A percentile compares a stretch with the other conserved stretches of the same genome.
phyloP scores from a whole-genome alignment of 1,140 invertebrate species.

The Drosophila bocki region DNA sequence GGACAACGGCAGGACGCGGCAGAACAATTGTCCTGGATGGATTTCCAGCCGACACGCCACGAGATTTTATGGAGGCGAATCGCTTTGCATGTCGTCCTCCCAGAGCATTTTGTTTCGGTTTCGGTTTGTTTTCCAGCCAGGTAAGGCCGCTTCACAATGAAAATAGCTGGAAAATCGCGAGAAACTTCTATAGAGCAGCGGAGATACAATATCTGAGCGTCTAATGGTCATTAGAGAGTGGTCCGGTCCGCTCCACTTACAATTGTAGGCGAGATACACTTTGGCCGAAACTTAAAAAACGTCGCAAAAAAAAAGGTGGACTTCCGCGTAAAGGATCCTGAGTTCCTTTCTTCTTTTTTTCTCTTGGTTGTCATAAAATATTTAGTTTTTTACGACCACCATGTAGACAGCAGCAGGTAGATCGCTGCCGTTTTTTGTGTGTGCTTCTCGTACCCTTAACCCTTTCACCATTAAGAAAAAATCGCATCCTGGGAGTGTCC shows the following conservation, averaged over 20 bases:
- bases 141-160: conserved; percentile 74
- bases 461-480: conserved; percentile 79
- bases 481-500: conserved; percentile 46
- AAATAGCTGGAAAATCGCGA: conserved; percentile 77
- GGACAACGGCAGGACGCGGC: conserved; percentile 60
- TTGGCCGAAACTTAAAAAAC: conserved; percentile 40
- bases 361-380: conserved; percentile 62
- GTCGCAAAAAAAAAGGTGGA: conserved; percentile 21
- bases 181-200: conserved; percentile 47
- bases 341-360: conserved; percentile 16
- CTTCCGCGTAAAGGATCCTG: conserved; percentile 68
- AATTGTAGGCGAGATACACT: conserved; percentile 45
- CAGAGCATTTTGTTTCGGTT: conserved; percentile 30
- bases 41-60: conserved; percentile 43
- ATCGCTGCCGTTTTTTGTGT: conserved; percentile 55
- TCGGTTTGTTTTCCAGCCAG: conserved; percentile 46
- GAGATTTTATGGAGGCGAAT: conserved; percentile 37
- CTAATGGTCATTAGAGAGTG: conserved; percentile 43
- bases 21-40: conserved; percentile 26
- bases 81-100: conserved; percentile 27
- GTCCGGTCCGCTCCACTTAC: conserved; percentile 65
- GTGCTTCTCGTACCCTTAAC: conserved; percentile 35
- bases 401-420: conserved; percentile 5
- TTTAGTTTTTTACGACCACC: conserved; percentile 70
- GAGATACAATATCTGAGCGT: conserved; percentile 12